These are phyloP conservation scores for Lepidocyrtoides sp. DNA, from an alignment of 2,888 invertebrate genomes.

Conservation along the genomic window DNA sequence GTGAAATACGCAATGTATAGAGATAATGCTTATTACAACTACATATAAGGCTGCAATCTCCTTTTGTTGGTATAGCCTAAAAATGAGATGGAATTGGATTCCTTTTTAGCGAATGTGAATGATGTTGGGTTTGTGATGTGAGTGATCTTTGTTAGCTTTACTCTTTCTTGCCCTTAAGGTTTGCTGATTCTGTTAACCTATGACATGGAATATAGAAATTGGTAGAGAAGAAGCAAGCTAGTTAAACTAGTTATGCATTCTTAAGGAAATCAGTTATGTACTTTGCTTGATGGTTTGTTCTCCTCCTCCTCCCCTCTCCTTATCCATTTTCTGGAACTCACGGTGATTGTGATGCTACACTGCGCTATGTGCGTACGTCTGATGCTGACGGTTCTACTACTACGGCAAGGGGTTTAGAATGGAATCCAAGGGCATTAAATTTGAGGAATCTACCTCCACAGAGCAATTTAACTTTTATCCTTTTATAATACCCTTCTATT, in stretches of 20 bases:
- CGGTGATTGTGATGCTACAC: background rate
- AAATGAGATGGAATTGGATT: constrained; percentile 3
- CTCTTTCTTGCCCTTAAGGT: constrained; percentile 37
- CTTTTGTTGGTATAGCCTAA: constrained; percentile 25
- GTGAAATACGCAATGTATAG: background rate
- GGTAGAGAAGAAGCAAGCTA: background rate
- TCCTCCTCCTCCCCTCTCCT: background rate
- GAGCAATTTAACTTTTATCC: background rate
- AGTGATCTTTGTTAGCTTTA: constrained; percentile 29
- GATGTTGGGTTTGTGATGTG: constrained; percentile 23
- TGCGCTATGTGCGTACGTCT: background rate
- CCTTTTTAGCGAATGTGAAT: constrained; percentile 31
- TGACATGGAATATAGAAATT: constrained; percentile 32
- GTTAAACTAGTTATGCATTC: background rate
- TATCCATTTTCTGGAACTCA: constrained; percentile 4
- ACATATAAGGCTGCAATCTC: too few species aligned
- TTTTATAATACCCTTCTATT: background rate
- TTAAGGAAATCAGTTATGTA: constrained; percentile 1
- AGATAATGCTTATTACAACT: background rate
- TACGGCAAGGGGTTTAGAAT: background rate
- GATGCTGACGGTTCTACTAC: background rate
- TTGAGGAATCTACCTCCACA: background rate
- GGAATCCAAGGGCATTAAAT: background rate
- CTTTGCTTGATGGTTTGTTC: constrained; percentile 30
- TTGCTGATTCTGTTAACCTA: constrained; percentile 50